Percentiles rank a stretch among this genome's conserved stretches.
phyloP scores from a whole-genome alignment of 2,113 vertebrate species.

The Acanthochromis polyacanthus region DNA sequence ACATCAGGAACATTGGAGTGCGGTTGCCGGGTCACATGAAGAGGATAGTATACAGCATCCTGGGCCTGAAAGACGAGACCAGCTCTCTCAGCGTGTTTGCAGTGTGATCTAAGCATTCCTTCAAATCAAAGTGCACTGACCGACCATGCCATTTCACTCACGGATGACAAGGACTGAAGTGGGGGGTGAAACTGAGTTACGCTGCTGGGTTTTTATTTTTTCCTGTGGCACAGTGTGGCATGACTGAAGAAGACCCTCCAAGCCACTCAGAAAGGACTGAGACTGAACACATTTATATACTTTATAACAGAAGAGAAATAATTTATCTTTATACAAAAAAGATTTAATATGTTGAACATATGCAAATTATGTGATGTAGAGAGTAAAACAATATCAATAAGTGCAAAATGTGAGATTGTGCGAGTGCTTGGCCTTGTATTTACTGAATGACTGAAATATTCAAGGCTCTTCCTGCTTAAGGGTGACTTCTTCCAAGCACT shows the following conservation, averaged over 20 bases:
- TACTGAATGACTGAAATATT: conserved; percentile 64
- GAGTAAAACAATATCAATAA: conserved; percentile 33
- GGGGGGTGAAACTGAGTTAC: conserved; percentile 36
- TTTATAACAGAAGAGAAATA: conserved; percentile 63
- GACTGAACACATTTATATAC: conserved; percentile 72
- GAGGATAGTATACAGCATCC: conserved; percentile 93
- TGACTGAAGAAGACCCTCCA: conserved; percentile 68
- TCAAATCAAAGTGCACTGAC: conserved; percentile 73
- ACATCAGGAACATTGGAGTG: conserved; percentile 93
- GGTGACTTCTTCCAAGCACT: conserved; percentile 62
- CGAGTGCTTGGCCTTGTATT: conserved; percentile 38
- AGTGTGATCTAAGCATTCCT: conserved; percentile 80
- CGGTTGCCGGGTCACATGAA: conserved; percentile 96
- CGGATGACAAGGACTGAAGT: conserved; percentile 44
- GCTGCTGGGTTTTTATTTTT: conserved; percentile 17
- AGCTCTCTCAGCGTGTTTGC: conserved; percentile 87
- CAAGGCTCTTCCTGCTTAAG: conserved; percentile 48
- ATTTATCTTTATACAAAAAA: conserved; percentile 65
- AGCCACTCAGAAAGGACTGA: conserved; percentile 66
- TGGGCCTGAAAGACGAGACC: conserved; percentile 92
- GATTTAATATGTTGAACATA: conserved; percentile 51
- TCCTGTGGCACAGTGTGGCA: conserved; percentile 16
- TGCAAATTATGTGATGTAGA: conserved; percentile 42
- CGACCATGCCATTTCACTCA: conserved; percentile 69
- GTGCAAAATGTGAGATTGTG: conserved; percentile 39